A percentile compares a stretch with the other conserved stretches of the same genome.
Evolutionary conservation across 2,113 vertebrate genomes (phyloP).

Genomic region (Tursiops truncatus): DNA sequence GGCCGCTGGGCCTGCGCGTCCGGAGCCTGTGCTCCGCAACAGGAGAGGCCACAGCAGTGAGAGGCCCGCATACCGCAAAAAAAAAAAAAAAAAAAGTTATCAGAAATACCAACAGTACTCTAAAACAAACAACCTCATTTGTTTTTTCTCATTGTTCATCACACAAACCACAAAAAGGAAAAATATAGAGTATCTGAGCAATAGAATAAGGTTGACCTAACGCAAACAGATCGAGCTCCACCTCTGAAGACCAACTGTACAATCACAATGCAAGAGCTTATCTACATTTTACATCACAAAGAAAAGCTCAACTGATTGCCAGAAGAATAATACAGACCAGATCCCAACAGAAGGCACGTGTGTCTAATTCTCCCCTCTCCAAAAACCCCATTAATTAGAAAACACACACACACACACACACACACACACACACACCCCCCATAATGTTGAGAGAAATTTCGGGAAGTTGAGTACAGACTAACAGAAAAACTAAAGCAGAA

Average conservation of each 20-base stretch:
- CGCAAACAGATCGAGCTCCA: background rate
- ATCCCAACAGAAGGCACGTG: background rate
- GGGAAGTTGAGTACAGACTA: background rate
- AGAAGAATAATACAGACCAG: background rate
- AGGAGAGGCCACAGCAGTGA: no score
- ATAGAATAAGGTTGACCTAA: background rate
- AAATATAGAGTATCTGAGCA: background rate
- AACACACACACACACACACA: background rate
- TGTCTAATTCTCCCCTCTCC: background rate
- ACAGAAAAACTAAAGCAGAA: background rate
- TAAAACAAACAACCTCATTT: background rate
- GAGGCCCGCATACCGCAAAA: no score
- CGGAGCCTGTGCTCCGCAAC: no score
- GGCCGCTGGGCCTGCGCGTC: no score
- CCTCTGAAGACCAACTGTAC: background rate
- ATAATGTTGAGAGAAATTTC: background rate
- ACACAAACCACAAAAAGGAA: background rate
- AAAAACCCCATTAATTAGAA: background rate
- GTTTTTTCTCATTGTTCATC: background rate
- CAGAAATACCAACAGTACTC: background rate
- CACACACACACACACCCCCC: no score
- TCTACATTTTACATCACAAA: background rate
- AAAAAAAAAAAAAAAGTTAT: background rate
- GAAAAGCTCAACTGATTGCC: background rate
- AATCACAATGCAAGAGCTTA: background rate